phyloP scores from a whole-genome alignment of 2,888 invertebrate species.

The Proisotoma minuta region DNA sequence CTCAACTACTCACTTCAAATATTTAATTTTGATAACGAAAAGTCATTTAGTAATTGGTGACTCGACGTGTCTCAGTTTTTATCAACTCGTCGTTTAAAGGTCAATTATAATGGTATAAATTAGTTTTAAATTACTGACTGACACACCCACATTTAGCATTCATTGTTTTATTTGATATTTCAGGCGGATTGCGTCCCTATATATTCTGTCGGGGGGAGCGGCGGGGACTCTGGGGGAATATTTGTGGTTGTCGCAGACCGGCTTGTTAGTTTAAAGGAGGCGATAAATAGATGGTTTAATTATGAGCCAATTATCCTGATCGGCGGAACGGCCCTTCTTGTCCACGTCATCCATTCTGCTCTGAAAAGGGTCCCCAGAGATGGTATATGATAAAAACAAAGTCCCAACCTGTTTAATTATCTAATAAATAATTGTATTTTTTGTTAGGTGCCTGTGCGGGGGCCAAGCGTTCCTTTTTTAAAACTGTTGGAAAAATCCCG shows the following conservation, averaged over 20 bases:
- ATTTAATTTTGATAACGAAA: too few relatives aligned
- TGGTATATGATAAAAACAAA: slow-evolving; percentile 26
- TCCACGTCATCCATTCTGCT: slow-evolving; percentile 32
- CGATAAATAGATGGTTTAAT: slow-evolving; percentile 29
- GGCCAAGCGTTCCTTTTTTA: slow-evolving; percentile 67
- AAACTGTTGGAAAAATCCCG: slow-evolving; percentile 67
- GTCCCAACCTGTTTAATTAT: neutral
- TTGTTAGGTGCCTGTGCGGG: slow-evolving; percentile 63
- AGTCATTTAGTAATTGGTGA: too few relatives aligned
- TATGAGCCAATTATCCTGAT: slow-evolving; percentile 40
- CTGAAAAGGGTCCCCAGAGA: slow-evolving; percentile 35
- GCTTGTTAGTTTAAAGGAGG: slow-evolving; percentile 18
- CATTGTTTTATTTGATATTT: too few relatives aligned
- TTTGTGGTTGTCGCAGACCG: slow-evolving; percentile 11
- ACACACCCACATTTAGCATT: too few relatives aligned
- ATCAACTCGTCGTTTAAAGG: too few relatives aligned
- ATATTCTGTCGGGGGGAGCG: neutral
- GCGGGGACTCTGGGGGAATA: neutral
- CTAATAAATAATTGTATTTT: neutral
- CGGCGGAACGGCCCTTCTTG: slow-evolving; percentile 38
- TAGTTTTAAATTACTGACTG: too few relatives aligned
- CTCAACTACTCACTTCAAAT: too few relatives aligned
- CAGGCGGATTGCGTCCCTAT: neutral
- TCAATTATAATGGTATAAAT: too few relatives aligned
- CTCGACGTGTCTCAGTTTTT: too few relatives aligned